These are phyloP conservation scores for Caenorhabditis japonica DNA, from an alignment of 2,888 invertebrate genomes.

Conservation along the genomic window DNA sequence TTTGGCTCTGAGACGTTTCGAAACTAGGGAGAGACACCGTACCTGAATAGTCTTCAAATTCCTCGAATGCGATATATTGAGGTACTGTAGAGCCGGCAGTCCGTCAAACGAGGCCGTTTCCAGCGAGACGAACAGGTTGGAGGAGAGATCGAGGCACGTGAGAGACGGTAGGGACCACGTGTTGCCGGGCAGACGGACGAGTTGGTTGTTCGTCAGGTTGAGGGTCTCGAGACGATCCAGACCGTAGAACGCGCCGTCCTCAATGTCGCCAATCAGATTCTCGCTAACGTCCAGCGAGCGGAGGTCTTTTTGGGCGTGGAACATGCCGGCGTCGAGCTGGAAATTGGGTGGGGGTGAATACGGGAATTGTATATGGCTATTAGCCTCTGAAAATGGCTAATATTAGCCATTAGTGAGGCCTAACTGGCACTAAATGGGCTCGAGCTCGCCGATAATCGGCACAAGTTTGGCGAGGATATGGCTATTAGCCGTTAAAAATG, in stretches of 20 bases:
- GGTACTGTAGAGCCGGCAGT: constrained; percentile 50
- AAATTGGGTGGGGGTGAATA: too few species aligned
- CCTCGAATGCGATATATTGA: constrained; percentile 57
- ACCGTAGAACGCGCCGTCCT: constrained; percentile 59
- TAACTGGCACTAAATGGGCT: too few species aligned
- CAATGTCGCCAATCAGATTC: constrained; percentile 61
- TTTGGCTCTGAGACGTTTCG: too few species aligned
- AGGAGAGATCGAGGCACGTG: constrained; percentile 51
- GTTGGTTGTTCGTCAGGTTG: constrained; percentile 60
- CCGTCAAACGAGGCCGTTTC: constrained; percentile 65
- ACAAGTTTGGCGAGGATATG: too few species aligned
- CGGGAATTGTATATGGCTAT: too few species aligned
- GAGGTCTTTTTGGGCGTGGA: constrained; percentile 52
- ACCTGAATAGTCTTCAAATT: constrained; percentile 61
- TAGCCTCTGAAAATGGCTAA: too few species aligned
- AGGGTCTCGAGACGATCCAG: constrained; percentile 50
- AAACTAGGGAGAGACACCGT: neutral
- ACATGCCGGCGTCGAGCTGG: constrained; percentile 66
- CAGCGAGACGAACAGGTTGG: constrained; percentile 59
- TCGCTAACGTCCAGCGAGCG: constrained; percentile 53
- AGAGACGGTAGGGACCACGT: constrained; percentile 60
- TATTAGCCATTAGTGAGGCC: too few species aligned
- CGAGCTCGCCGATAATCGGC: too few species aligned
- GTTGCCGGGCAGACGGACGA: constrained; percentile 59
- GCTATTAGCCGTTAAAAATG: too few species aligned